Conservation (phyloP, 2,113 vertebrate species). For the Strigops habroptila region DNA sequence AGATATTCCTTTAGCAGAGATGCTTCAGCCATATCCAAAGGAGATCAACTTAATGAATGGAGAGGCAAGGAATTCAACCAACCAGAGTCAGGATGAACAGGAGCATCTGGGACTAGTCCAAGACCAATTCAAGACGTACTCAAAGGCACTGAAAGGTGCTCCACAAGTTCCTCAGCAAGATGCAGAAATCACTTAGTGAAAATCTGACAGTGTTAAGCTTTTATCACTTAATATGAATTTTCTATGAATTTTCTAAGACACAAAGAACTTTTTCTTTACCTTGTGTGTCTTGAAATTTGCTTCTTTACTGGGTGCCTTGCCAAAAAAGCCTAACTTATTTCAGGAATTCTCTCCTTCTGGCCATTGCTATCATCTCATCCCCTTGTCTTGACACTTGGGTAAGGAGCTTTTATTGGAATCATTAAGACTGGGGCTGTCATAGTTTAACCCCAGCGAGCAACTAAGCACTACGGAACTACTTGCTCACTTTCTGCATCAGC, state of each 20-base stretch:
- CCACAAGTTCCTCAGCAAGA: background rate
- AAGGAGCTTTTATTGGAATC: background rate
- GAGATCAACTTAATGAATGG: fast-evolving
- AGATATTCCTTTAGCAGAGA: background rate
- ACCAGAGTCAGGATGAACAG: background rate
- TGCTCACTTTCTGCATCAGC: background rate
- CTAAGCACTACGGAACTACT: background rate
- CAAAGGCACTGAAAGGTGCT: background rate
- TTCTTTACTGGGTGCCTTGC: background rate
- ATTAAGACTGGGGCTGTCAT: background rate
- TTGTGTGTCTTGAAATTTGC: background rate
- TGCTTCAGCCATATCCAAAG: background rate
- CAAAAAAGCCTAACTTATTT: background rate
- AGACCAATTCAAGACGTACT: background rate
- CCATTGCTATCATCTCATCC: background rate
- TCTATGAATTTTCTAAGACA: background rate
- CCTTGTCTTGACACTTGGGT: background rate
- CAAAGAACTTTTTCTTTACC: background rate
- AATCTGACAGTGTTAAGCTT: background rate
- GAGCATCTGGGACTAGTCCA: background rate
- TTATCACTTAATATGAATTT: background rate
- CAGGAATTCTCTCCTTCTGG: background rate
- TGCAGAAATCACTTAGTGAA: background rate
- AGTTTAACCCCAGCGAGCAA: background rate
- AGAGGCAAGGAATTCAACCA: background rate